Conservation (phyloP, 2,113 vertebrate genomes). For the Halichoeres trimaculatus region DNA sequence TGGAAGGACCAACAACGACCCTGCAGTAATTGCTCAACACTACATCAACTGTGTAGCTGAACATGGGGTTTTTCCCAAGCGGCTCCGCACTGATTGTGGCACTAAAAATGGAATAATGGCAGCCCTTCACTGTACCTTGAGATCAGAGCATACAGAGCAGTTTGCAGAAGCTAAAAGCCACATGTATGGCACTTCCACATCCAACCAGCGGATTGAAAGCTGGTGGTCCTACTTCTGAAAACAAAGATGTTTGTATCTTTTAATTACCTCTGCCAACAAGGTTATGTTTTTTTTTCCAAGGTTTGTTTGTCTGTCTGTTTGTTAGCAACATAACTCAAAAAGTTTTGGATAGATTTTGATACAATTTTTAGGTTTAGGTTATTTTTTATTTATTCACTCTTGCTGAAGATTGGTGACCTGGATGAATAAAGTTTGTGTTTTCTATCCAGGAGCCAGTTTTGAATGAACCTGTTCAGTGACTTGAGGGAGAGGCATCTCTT, state of each 20-base stretch:
- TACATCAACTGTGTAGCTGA: neutral
- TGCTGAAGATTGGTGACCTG: neutral
- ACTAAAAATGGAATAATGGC: neutral
- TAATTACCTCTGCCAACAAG: neutral
- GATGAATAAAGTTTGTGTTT: neutral
- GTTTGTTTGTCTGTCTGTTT: no score
- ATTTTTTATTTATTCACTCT: neutral
- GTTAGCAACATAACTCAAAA: no score
- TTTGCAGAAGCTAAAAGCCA: neutral
- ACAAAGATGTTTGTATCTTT: neutral
- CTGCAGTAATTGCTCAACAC: neutral
- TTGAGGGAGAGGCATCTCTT: neutral
- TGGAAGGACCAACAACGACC: neutral
- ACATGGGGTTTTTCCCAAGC: neutral
- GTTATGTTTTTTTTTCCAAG: neutral
- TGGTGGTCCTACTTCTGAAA: conserved; percentile 5
- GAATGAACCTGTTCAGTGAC: conserved; percentile 5
- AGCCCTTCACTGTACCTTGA: neutral
- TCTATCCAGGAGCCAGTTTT: neutral
- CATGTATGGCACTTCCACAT: neutral
- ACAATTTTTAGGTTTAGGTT: no score
- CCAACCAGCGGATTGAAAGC: neutral
- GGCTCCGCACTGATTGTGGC: neutral
- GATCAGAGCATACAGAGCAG: neutral
- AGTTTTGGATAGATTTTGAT: no score